These are phyloP conservation scores for Notothenia rossii DNA, from an alignment of 2,113 vertebrate genomes.

Conservation along the genomic window DNA sequence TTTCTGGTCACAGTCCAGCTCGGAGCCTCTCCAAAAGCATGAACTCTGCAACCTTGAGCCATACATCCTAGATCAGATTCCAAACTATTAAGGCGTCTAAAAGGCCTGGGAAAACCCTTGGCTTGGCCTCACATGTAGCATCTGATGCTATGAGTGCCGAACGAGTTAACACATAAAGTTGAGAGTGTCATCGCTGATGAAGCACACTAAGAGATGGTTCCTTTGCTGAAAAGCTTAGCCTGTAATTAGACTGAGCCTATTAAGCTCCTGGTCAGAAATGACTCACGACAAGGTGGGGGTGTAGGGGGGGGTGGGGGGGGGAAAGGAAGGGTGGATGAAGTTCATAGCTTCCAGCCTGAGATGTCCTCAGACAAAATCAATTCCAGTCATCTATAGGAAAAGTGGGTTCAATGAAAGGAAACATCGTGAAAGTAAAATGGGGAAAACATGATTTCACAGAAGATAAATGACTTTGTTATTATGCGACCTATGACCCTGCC, in stretches of 20 bases:
- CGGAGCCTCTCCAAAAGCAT: conserved; percentile 62
- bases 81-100: conserved; percentile 51
- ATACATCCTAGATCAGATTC: conserved; percentile 40
- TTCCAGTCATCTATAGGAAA: conserved; percentile 59
- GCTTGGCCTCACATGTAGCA: conserved; percentile 9
- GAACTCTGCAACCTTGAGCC: conserved; percentile 70
- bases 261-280: conserved; percentile 78
- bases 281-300: conserved; percentile 72
- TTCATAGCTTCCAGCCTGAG: conserved; percentile 56
- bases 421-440: conserved; percentile 23
- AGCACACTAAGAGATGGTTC: conserved; percentile 57
- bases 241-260: conserved; percentile 77
- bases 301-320: conserved; percentile 2
- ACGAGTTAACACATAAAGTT: conserved; percentile 62
- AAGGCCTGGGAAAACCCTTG: conserved; percentile 17
- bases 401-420: conserved; percentile 40
- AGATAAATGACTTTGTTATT: conserved; percentile 64
- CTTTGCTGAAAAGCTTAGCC: conserved; percentile 67
- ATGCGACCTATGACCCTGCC: conserved; percentile 54
- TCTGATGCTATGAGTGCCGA: conserved; percentile 28
- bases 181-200: conserved; percentile 65
- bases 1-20: conserved; percentile 48
- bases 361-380: conserved; percentile 64
- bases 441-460: conserved; percentile 48
- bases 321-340: conserved; percentile 47